Conservation (phyloP, 2,888 invertebrate genomes). For the Dioctria rufipes region DNA sequence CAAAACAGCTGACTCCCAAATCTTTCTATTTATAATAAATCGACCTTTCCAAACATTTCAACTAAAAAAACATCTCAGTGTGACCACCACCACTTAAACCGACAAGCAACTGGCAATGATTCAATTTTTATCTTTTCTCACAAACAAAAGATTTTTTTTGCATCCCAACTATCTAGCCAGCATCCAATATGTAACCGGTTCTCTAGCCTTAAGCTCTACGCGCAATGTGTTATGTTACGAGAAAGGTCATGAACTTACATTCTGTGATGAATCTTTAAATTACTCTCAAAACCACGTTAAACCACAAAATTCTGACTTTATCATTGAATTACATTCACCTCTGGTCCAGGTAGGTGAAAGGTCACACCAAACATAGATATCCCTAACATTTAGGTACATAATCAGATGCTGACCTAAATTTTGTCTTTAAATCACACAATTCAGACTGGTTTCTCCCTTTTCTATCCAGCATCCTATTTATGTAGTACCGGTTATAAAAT, state of each 20-base stretch:
- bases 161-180: neutral
- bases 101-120: neutral
- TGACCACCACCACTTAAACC: neutral
- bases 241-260: conserved; percentile 10
- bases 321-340: conserved; percentile 1
- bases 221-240: neutral
- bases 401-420: conserved; percentile 37
- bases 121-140: conserved; percentile 26
- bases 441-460: neutral
- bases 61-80: too few relatives aligned
- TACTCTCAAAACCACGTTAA: conserved; percentile 15
- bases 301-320: conserved; percentile 27
- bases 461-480: conserved; percentile 20
- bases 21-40: too few relatives aligned
- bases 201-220: neutral
- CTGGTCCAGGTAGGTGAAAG: conserved; percentile 29
- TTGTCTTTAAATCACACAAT: conserved; percentile 37
- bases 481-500: conserved; percentile 19
- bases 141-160: neutral
- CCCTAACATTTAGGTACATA: neutral
- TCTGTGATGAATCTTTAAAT: neutral
- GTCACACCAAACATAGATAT: conserved; percentile 1
- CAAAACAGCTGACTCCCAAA: too few relatives aligned
- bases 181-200: conserved; percentile 36
- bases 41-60: too few relatives aligned